Base-by-base conservation (phyloP, 2,797 vertebrate species). In the Pitangus sulphuratus region DNA sequence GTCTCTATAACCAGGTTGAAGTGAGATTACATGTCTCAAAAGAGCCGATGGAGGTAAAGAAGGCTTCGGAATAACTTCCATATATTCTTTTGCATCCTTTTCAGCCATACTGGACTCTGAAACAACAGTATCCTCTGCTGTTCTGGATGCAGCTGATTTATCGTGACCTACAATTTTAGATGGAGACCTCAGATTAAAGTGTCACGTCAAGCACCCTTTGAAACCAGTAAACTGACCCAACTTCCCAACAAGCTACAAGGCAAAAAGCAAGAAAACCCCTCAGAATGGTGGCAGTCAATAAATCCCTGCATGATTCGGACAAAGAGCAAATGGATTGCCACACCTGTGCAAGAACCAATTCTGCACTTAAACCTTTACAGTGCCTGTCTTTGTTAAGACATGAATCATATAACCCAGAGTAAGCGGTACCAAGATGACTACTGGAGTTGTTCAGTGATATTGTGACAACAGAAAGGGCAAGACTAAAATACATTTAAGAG, bases 261-360 rank as follows among this genome's bases (percentile, higher is more conserved):
- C 18, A 39, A 47, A 56, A 88, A 78, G 22, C 0, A 0, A 71
- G 24, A 65, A 87, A 84, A 30, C 7, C 11, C 22, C 37, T 80
- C 21, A 45, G 25, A 77, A 77, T 0, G 10, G 39, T 18, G 74
- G 9, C 0, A 1, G 12, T 6, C n/a, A 72, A 16, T 2, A 87
- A 11, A 89, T 9, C 8, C 47, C 60, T 0, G 35, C n/a, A 20
- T 9, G 30, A 50, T 33, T 57, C 0, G 0, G 35, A 35, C 19
- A 2, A 2, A 10, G 15, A 81, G 45, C 21, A 74, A 77, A n/a
- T 5, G 20, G 39, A 77, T 26, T 11, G 1, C 37, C 2, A 7
- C 3, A 33, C 24, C 26, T 56, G 16, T 14, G 26, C 47, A 83
- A 75, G 47, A 75, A 80, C 3, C 24, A 68, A 14, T 30, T 65